A percentile compares a stretch with the other conserved stretches of the same genome.
Conservation (phyloP, 2,113 vertebrate species). For the Potamarius usumacintae region DNA sequence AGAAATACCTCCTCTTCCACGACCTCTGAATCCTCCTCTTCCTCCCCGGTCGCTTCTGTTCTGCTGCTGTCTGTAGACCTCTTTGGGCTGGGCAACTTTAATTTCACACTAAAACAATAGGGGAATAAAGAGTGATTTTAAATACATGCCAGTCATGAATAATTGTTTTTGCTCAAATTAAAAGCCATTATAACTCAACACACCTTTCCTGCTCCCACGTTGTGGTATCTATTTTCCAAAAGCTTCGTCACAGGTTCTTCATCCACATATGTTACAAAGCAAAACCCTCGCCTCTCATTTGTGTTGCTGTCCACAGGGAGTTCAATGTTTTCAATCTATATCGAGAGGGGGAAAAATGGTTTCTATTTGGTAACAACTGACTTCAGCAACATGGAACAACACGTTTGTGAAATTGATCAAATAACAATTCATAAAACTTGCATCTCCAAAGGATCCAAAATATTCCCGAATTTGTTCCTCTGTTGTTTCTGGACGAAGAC, state of each 20-base stretch:
- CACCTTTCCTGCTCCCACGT: slow-evolving; percentile 89
- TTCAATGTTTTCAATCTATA: slow-evolving; percentile 86
- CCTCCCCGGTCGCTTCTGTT: slow-evolving; percentile 74
- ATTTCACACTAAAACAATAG: slow-evolving; percentile 80
- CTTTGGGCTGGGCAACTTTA: slow-evolving; percentile 89
- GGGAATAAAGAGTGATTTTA: not conserved
- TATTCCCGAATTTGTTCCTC: slow-evolving; percentile 88
- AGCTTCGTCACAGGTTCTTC: slow-evolving; percentile 89
- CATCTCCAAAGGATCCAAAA: slow-evolving; percentile 84
- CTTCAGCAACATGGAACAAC: not conserved
- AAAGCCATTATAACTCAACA: not conserved
- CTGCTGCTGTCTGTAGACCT: slow-evolving; percentile 86
- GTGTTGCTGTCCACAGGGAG: slow-evolving; percentile 89
- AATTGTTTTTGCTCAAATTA: not conserved
- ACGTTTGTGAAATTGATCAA: not conserved
- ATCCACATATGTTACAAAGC: slow-evolving; percentile 84
- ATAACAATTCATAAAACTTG: slow-evolving; percentile 49
- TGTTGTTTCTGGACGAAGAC: slow-evolving; percentile 84
- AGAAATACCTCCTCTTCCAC: slow-evolving; percentile 78
- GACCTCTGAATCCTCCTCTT: slow-evolving; percentile 76
- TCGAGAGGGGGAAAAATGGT: not conserved
- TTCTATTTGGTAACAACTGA: not conserved
- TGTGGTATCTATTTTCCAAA: slow-evolving; percentile 87
- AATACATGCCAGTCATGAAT: not conserved
- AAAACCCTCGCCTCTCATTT: slow-evolving; percentile 86